These are phyloP conservation scores for Trichosurus vulpecula DNA, from an alignment of 2,797 vertebrate genomes.

Conservation along the genomic window DNA sequence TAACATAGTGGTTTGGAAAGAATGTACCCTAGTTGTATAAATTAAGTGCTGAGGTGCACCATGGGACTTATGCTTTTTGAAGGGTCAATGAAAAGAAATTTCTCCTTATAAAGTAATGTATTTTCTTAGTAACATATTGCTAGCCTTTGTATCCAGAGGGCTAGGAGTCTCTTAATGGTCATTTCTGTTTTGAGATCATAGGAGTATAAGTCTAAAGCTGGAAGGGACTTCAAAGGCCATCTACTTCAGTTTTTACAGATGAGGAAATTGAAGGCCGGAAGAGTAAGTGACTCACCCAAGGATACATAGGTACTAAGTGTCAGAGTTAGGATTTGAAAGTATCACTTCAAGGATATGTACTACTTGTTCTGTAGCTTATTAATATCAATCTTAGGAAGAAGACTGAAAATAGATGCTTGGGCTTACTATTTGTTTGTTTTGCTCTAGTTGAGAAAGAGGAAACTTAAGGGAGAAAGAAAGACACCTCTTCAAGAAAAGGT, in stretches of 20 bases:
- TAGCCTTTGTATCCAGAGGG: not conserved
- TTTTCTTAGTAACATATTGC: not conserved
- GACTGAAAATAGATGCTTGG: not conserved
- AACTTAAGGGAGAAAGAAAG: constrained; percentile 9
- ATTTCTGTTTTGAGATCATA: not conserved
- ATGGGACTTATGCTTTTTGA: not conserved
- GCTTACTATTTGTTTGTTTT: constrained; percentile 44
- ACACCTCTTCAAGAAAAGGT: not conserved
- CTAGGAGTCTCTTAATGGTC: not conserved
- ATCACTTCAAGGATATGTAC: not conserved
- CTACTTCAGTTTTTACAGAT: not conserved
- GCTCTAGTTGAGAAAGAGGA: constrained; percentile 32
- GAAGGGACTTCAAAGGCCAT: not conserved
- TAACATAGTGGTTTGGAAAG: not conserved
- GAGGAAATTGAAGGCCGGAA: not conserved
- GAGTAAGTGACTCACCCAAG: not conserved
- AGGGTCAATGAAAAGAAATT: not conserved
- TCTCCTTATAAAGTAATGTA: not conserved
- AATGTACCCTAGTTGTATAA: not conserved
- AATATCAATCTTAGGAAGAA: not conserved
- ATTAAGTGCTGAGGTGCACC: not conserved
- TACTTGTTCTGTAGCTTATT: not conserved
- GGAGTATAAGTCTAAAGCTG: not conserved
- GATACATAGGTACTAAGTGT: not conserved
- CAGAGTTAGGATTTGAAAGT: not conserved